Percentiles rank a stretch among this genome's conserved stretches.
These are phyloP conservation scores for Apocheima hispidaria DNA, from an alignment of 2,888 invertebrate species.

Conservation along the genomic window DNA sequence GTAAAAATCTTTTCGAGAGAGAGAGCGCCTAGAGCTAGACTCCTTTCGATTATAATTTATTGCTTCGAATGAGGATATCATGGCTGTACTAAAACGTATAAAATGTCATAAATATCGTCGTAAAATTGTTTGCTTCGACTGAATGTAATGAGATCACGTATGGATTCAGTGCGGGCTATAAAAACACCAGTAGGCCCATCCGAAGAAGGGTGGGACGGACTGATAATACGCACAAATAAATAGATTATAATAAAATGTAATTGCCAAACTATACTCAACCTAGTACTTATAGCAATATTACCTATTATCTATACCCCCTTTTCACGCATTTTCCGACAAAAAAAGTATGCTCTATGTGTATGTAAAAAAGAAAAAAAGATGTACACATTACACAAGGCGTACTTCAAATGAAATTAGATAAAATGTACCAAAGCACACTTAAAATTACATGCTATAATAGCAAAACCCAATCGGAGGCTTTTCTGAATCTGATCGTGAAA, in stretches of 20 bases:
- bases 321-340: too few species aligned
- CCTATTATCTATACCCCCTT: neutral
- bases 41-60: constrained; percentile 83
- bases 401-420: too few species aligned
- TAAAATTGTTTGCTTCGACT: constrained; percentile 74
- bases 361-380: too few species aligned
- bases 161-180: constrained; percentile 47
- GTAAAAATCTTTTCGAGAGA: constrained; percentile 74
- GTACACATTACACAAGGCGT: too few species aligned
- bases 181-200: constrained; percentile 41
- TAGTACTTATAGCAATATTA: neutral
- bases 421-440: too few species aligned
- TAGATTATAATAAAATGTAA: constrained; percentile 15
- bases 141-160: constrained; percentile 74
- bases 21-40: constrained; percentile 69
- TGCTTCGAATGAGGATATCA: constrained; percentile 61
- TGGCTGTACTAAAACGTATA: constrained; percentile 55
- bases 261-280: neutral
- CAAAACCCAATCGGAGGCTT: too few species aligned
- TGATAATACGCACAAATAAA: constrained; percentile 24
- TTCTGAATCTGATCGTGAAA: too few species aligned
- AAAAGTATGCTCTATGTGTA: too few species aligned
- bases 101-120: constrained; percentile 76
- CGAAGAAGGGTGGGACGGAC: constrained; percentile 45
- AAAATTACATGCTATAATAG: too few species aligned